Base-by-base conservation (phyloP, 2,113 vertebrate genomes). In the Istiophorus platypterus region DNA sequence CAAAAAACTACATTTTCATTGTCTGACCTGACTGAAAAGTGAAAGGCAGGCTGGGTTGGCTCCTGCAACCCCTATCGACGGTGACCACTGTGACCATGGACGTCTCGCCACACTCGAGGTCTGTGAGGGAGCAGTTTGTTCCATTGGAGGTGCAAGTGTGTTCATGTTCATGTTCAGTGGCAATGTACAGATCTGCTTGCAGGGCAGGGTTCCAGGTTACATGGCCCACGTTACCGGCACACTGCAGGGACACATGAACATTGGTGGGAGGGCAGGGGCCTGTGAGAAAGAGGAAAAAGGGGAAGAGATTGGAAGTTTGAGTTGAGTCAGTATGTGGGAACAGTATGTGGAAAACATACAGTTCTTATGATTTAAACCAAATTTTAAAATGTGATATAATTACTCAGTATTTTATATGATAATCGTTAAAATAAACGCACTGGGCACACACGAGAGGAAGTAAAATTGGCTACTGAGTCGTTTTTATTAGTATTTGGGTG, bases 211-310 rank as follows among this genome's bases (percentile, higher is more conserved):
- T 42, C 95, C 95, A 96, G 42, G 82, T 88, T 59, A 95, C 93
- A 1, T 57, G 31, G 6, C 85, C 91, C 12, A 94, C 57, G 22
- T 94, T 95, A 13, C 85, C 85, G 1, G 18, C 5, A 72, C 95
- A 96, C 69, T 89, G 74, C 26, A 95, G 84, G 20, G 91, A 80
- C 12, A 73, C 91, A 0, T 83, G 14, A 0, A 95, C 81, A 4
- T 86, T 41, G 42, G 86, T 85, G 27, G 95, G 95, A 34, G 94
- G 93, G 62, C 95, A 95, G 59, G 95, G 84, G 20, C 93, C 95
- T 95, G 79, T 11, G 9, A 34, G 41, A 65, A 29, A 54, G 27
- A 47, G 7, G 11, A 6, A 13, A 1, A 11, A 4, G 11, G 26
- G 18, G 20, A 9, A n/a, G 22, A n/a, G 14, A 12, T 24, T 1